These are phyloP conservation scores for Pseudochirops cupreus DNA, from an alignment of 2,797 vertebrate species.

Conservation along the genomic window DNA sequence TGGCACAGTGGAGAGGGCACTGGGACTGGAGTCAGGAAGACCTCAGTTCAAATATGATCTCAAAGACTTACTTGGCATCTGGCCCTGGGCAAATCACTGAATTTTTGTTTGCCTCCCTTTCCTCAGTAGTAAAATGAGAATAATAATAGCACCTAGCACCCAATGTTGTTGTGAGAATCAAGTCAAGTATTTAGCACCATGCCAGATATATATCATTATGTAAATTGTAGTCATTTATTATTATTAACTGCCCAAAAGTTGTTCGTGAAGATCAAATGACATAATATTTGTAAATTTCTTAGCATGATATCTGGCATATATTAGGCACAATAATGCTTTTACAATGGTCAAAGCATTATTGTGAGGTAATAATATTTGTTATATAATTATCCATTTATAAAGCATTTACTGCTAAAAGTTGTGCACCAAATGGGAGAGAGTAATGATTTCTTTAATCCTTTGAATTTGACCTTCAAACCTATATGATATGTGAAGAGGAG, in stretches of 20 bases:
- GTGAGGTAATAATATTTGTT: no score
- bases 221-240: background rate
- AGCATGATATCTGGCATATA: no score
- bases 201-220: background rate
- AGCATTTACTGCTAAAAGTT: background rate
- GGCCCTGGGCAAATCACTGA: no score
- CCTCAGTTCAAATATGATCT: background rate
- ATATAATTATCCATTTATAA: no score
- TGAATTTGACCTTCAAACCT: background rate
- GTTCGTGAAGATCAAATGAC: no score
- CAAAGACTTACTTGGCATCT: background rate
- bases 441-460: background rate
- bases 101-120: no score
- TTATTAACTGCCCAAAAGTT: background rate
- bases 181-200: conserved; percentile 24
- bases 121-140: background rate
- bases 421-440: background rate
- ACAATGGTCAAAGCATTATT: no score
- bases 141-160: background rate
- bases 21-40: background rate
- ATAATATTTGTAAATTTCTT: no score
- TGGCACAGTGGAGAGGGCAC: background rate
- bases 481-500: background rate
- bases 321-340: no score
- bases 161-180: conserved; percentile 15